These are phyloP conservation scores for Morelia viridis DNA, from an alignment of 2,797 vertebrate species.

Conservation along the genomic window DNA sequence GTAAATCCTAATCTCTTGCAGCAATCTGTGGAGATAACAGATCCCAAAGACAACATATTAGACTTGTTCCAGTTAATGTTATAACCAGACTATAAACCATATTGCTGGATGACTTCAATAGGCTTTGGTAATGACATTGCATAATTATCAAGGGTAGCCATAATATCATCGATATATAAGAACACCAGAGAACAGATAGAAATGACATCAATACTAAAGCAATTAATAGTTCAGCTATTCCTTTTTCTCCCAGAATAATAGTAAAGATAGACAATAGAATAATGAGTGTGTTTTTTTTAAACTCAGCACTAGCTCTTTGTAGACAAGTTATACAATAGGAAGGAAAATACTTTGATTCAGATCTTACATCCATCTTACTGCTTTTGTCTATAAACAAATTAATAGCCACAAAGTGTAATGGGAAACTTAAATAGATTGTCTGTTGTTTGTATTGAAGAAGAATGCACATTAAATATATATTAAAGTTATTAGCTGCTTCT, in stretches of 20 bases:
- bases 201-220: not conserved
- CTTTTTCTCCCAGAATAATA: not conserved
- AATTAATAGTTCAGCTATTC: not conserved
- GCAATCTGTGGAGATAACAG: too few relatives aligned
- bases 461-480: not conserved
- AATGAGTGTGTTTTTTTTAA: too few relatives aligned
- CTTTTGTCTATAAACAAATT: too few relatives aligned
- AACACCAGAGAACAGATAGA: too few relatives aligned
- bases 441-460: not conserved
- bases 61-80: too few relatives aligned
- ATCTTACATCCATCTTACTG: not conserved
- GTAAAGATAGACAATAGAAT: not conserved
- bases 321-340: not conserved
- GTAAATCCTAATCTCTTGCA: too few relatives aligned
- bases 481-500: not conserved
- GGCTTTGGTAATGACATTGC: too few relatives aligned
- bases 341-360: not conserved
- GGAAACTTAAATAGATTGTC: not conserved
- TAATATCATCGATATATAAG: too few relatives aligned
- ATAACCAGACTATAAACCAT: too few relatives aligned
- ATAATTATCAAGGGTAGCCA: too few relatives aligned
- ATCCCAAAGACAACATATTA: too few relatives aligned
- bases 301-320: not conserved
- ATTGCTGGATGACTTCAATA: too few relatives aligned
- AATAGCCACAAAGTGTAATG: not conserved